Evolutionary conservation across 1,140 invertebrate species (phyloP).

Genomic region (Drosophila nigrodunni): DNA sequence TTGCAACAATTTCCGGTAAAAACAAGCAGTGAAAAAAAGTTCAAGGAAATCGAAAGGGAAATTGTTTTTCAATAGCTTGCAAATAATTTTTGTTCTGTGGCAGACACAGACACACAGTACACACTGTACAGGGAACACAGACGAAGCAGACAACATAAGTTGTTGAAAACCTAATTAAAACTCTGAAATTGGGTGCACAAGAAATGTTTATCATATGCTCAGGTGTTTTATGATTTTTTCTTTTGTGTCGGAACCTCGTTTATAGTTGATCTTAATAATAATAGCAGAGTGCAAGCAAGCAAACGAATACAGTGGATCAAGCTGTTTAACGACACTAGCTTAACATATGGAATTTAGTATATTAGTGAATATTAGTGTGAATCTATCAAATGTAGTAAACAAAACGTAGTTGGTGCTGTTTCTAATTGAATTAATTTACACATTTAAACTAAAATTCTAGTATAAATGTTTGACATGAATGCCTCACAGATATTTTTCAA

Average conservation of each 20-base stretch:
- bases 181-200: neutral
- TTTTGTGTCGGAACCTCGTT: neutral
- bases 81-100: constrained; percentile 70
- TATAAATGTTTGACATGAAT: too few relatives aligned
- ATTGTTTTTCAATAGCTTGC: constrained; percentile 79
- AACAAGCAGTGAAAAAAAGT: constrained; percentile 49
- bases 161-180: constrained; percentile 36
- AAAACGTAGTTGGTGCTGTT: too few relatives aligned
- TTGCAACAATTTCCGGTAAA: constrained; percentile 75
- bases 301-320: neutral
- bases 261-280: neutral
- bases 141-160: neutral
- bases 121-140: neutral
- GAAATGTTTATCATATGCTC: constrained; percentile 1
- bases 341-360: too few relatives aligned
- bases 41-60: constrained; percentile 78
- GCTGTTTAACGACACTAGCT: neutral
- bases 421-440: too few relatives aligned
- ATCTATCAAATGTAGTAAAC: too few relatives aligned
- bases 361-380: too few relatives aligned
- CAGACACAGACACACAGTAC: neutral
- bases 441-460: too few relatives aligned
- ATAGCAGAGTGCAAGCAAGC: neutral
- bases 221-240: neutral
- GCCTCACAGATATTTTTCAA: too few relatives aligned